phyloP scores from a whole-genome alignment of 2,797 vertebrate species.

The Brachymystax lenok region DNA sequence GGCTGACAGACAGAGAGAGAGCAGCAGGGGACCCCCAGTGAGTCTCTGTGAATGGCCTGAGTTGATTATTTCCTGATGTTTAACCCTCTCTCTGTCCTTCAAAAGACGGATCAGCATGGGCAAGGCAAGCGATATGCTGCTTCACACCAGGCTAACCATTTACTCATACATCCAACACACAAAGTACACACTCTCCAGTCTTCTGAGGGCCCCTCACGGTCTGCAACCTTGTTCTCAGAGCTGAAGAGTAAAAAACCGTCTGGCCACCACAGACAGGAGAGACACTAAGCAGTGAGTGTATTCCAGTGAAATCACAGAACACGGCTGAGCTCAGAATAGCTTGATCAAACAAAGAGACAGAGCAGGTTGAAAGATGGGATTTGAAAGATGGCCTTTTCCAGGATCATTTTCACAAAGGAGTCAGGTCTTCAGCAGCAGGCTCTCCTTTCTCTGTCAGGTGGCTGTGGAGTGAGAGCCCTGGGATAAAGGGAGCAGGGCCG shows the following conservation, averaged over 20 bases:
- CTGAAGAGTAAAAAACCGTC: neutral
- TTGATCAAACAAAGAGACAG: neutral
- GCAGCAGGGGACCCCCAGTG: neutral
- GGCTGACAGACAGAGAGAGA: neutral
- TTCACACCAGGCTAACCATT: neutral
- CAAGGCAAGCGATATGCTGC: neutral
- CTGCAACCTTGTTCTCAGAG: neutral
- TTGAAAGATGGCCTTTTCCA: neutral
- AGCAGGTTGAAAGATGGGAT: neutral
- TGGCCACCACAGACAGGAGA: neutral
- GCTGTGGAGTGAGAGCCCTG: constrained; percentile 3
- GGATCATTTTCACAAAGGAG: neutral
- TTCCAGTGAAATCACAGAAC: neutral
- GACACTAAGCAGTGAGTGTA: neutral
- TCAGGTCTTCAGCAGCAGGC: neutral
- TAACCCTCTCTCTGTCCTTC: neutral
- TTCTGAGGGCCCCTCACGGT: neutral
- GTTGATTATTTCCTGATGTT: constrained; percentile 23
- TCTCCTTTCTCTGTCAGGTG: constrained; percentile 1
- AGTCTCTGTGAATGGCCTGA: constrained; percentile 6
- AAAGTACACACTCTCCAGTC: neutral
- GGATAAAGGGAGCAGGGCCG: neutral
- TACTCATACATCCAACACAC: neutral
- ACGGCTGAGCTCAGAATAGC: neutral
- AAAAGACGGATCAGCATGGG: neutral